A percentile compares a stretch with the other conserved stretches of the same genome.
phyloP scores from a whole-genome alignment of 2,888 invertebrate genomes.

The Sussaba pulchella region DNA sequence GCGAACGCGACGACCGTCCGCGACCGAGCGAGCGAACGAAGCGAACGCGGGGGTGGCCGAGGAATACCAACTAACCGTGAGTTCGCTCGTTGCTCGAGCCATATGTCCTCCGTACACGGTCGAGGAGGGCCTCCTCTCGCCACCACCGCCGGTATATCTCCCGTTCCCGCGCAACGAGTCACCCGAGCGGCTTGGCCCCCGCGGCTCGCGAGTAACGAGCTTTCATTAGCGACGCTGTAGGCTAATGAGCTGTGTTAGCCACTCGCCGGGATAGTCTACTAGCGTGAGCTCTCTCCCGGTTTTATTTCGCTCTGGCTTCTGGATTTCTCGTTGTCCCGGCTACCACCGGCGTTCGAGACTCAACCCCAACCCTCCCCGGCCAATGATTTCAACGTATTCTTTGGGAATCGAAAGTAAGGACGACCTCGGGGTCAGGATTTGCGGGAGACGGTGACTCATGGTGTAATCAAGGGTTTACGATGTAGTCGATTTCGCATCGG shows the following conservation, averaged over 20 bases:
- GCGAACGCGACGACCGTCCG: conserved; percentile 33
- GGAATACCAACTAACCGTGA: conserved; percentile 65
- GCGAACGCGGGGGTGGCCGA: conserved; percentile 63
- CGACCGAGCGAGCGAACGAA: no score
- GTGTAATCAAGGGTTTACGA: neutral
- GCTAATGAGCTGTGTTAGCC: conserved; percentile 83
- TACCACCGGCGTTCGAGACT: conserved; percentile 34
- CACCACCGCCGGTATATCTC: no score
- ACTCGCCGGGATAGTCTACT: conserved; percentile 59
- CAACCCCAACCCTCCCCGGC: neutral
- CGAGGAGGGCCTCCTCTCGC: neutral
- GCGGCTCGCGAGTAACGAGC: conserved; percentile 82
- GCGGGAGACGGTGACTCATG: neutral
- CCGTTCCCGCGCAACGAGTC: neutral
- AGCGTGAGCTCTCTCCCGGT: conserved; percentile 13
- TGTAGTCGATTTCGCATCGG: neutral
- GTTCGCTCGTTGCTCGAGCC: conserved; percentile 16
- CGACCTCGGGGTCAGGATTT: neutral
- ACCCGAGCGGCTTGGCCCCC: conserved; percentile 50
- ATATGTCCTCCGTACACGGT: conserved; percentile 48
- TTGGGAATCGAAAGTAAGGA: conserved; percentile 24
- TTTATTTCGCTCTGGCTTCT: conserved; percentile 50
- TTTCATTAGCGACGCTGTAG: conserved; percentile 84
- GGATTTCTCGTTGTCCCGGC: conserved; percentile 8
- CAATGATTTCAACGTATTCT: neutral